These are phyloP conservation scores for Drosophila fungiperda DNA, from an alignment of 2,888 invertebrate genomes.

Conservation along the genomic window DNA sequence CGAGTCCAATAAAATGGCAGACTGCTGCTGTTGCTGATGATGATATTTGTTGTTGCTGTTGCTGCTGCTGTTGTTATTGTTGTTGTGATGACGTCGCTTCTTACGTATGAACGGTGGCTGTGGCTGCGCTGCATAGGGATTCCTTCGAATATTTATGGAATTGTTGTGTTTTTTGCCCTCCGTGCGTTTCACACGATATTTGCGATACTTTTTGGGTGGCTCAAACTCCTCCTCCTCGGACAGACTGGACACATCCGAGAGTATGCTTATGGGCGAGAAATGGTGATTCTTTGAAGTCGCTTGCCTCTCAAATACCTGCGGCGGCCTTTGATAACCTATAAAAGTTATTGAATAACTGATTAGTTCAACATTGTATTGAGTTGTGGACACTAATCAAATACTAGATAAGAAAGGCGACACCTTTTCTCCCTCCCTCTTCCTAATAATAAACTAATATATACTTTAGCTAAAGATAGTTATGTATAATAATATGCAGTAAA, in stretches of 20 bases:
- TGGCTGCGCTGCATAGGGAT: conserved; percentile 12
- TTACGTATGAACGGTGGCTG: conserved; percentile 13
- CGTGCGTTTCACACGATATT: conserved; percentile 40
- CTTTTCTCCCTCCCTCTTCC: neutral
- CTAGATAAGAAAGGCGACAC: conserved; percentile 3
- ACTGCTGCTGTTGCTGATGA: conserved; percentile 26
- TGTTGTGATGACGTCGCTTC: conserved; percentile 39
- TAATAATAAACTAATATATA: neutral
- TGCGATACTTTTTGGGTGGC: conserved; percentile 45
- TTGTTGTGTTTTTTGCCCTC: conserved; percentile 21
- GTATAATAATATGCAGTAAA: neutral
- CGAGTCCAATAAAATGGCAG: conserved; percentile 51
- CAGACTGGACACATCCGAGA: conserved; percentile 65
- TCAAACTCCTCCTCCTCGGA: conserved; percentile 46
- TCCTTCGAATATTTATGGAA: conserved; percentile 9
- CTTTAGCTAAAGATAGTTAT: neutral
- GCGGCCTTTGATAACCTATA: conserved; percentile 53
- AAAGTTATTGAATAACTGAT: conserved; percentile 7
- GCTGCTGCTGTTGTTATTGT: conserved; percentile 29
- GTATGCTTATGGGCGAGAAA: conserved; percentile 49
- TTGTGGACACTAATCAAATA: neutral
- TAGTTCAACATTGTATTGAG: neutral
- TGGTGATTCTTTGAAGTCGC: conserved; percentile 20
- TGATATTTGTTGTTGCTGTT: conserved; percentile 22
- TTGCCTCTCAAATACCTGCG: conserved; percentile 18